A percentile compares a stretch with the other conserved stretches of the same genome.
Evolutionary conservation across 1,140 invertebrate genomes (phyloP).

Genomic region (Aphis gossypii): DNA sequence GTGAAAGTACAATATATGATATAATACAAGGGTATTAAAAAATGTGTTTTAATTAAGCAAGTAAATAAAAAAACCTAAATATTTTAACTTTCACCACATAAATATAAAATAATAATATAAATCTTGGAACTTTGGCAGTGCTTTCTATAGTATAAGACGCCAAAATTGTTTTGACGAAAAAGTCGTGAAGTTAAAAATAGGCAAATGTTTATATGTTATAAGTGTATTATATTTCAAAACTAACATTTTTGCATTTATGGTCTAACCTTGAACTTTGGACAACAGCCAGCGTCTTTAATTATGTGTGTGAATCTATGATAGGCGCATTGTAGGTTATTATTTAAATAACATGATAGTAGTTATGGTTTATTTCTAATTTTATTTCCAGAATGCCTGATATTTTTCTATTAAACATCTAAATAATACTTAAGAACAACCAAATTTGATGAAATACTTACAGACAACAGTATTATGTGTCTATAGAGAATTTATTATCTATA

Average conservation of each 20-base stretch:
- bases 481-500: not conserved
- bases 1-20: too few species aligned
- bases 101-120: not conserved
- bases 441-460: not conserved
- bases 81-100: not conserved
- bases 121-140: not conserved
- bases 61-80: not conserved
- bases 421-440: not conserved
- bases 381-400: not conserved
- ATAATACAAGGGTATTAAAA: not conserved
- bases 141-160: not conserved
- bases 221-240: conserved; percentile 42
- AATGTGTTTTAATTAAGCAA: not conserved
- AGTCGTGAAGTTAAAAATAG: conserved; percentile 39
- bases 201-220: not conserved
- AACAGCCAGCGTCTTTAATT: conserved; percentile 17
- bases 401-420: not conserved
- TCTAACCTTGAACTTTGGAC: conserved; percentile 49
- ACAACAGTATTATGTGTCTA: not conserved
- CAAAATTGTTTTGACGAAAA: conserved; percentile 8
- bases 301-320: conserved; percentile 10
- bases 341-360: not conserved
- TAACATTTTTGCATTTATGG: not conserved
- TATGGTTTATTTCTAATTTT: not conserved
- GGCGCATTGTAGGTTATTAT: not conserved